Percentiles rank a stretch among this genome's conserved stretches.
These are phyloP conservation scores for Trissolcus brochymenae DNA, from an alignment of 2,888 invertebrate genomes.

Conservation along the genomic window DNA sequence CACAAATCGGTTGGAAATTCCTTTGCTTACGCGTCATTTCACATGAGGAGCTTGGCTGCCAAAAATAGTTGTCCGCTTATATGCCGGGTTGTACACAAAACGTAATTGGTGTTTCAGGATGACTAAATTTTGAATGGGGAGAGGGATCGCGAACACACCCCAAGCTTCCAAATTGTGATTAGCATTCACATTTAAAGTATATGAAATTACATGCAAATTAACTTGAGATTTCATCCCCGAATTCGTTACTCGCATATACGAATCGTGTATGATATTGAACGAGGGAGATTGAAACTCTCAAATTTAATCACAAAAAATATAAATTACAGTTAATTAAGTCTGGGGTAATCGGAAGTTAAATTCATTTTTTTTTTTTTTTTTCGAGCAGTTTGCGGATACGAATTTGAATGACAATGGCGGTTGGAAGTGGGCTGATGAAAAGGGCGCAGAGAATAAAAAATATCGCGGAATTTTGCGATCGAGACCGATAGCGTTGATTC, in stretches of 20 bases:
- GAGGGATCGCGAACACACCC: not conserved
- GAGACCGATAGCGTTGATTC: constrained; percentile 13
- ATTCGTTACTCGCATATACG: no score
- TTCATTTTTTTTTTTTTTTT: no score
- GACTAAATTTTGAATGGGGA: not conserved
- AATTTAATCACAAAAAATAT: no score
- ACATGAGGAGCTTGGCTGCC: not conserved
- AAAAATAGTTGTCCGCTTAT: not conserved
- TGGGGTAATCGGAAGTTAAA: no score
- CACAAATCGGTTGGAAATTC: constrained; percentile 3
- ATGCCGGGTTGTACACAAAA: constrained; percentile 3
- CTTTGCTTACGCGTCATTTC: not conserved
- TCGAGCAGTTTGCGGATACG: not conserved
- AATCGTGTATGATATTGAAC: no score
- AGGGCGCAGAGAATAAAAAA: not conserved
- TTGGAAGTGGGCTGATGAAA: not conserved
- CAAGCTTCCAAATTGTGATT: not conserved
- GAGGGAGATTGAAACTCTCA: no score
- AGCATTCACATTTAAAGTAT: constrained; percentile 6
- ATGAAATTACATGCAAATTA: constrained; percentile 13
- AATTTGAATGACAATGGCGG: not conserved
- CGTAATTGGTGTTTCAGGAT: constrained; percentile 5
- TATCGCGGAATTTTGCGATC: not conserved
- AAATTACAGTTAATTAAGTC: no score
- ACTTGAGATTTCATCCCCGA: not conserved